Evolutionary conservation across 2,113 vertebrate species (phyloP), one percentile per base, ranked within the genome.

Genomic region (Lutjanus erythropterus): DNA sequence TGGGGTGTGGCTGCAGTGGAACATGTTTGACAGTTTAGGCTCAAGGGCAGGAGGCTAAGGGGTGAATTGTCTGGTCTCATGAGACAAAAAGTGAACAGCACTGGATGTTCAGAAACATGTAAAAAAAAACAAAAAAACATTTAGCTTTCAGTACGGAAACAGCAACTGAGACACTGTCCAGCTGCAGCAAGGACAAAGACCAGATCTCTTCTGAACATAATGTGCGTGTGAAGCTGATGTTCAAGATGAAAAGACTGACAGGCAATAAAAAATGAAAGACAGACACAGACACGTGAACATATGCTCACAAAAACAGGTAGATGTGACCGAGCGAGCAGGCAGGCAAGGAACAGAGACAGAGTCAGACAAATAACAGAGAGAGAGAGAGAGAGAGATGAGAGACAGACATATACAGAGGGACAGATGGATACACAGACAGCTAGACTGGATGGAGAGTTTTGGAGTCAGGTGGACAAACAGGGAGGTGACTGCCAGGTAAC

Each of bases 401-500:
- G 52, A 49, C n/a, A 33, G 58, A 73, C 44, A 56, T 65, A 78
- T 15, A 68, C 35, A 25, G 37, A 64, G 37, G 60, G 72, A 78
- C 75, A 88, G 90, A 83, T 78, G 74, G 88, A 85, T 72, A 52
- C 6, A 41, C 78, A 52, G 65, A 64, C 71, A 85, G 79, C 35
- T 29, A 68, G 58, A 86, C 52, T 55, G 50, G 66, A 76, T 11
- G 55, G 50, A 78, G 60, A 37, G 67, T 47, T 71, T 23, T 67
- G 44, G 52, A 80, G 72, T 46, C 65, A 81, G 74, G 53, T 56
- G 78, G 72, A 69, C 76, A 76, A 25, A 82, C 58, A 66, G 56
- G 21, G 61, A 81, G 75, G 78, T 21, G 64, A 60, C 55, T 81
- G 89, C 87, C 86, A 90, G 81, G 83, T 82, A 81, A 75, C 27